Conservation (phyloP, 2,797 vertebrate species). For the Platalea minor region DNA sequence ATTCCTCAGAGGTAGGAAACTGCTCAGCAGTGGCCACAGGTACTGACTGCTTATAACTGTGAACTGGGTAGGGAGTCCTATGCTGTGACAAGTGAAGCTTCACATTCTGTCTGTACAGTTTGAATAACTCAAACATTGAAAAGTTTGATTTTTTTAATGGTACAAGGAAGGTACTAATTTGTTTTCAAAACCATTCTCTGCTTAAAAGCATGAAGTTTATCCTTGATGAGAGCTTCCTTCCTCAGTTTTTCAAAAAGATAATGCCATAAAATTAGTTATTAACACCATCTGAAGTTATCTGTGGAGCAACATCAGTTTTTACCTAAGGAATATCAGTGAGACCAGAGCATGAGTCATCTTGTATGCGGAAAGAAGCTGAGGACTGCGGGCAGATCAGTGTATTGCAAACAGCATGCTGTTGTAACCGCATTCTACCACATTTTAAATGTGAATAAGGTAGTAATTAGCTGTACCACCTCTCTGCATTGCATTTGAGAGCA, state of each 20-base stretch:
- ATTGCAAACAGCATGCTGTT: background rate
- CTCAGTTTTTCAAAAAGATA: background rate
- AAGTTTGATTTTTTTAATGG: background rate
- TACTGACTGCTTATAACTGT: background rate
- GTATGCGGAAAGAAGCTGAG: background rate
- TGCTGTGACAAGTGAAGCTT: background rate
- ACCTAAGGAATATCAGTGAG: background rate
- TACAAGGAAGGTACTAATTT: background rate
- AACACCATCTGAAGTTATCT: background rate
- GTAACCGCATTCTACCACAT: background rate
- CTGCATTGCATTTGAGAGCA: background rate
- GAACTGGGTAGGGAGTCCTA: background rate
- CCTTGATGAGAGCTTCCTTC: background rate
- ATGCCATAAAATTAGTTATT: background rate
- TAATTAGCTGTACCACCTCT: background rate
- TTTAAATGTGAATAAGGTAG: background rate
- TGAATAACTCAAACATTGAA: background rate
- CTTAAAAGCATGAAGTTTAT: background rate
- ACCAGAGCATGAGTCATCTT: background rate
- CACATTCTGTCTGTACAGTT: background rate
- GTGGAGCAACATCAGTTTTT: background rate
- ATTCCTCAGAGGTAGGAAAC: background rate
- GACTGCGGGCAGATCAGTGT: background rate
- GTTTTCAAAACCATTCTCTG: background rate
- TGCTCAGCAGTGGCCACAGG: background rate